Evolutionary conservation across 2,888 invertebrate species (phyloP).

Genomic region (Lepidochitona cinerea): DNA sequence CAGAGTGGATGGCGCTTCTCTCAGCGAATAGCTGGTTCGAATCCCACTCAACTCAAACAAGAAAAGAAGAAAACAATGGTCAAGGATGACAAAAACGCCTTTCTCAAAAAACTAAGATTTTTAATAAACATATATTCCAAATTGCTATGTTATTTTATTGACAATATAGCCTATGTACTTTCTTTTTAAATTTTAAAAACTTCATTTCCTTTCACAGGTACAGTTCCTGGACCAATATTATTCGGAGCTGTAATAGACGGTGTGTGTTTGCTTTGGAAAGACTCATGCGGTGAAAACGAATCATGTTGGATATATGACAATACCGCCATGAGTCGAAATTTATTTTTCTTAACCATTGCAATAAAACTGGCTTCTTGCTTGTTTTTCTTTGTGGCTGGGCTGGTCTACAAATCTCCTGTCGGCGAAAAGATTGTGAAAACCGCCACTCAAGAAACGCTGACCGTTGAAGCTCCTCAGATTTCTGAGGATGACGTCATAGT

Average conservation of each 20-base stretch:
- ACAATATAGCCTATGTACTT: too few species aligned
- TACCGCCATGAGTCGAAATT: not conserved
- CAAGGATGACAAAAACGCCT: too few species aligned
- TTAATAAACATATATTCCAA: too few species aligned
- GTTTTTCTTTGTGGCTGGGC: not conserved
- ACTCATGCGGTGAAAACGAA: not conserved
- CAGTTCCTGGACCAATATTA: not conserved
- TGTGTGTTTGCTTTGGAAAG: not conserved
- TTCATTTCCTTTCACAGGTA: not conserved
- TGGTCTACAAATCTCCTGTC: not conserved
- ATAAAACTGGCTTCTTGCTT: not conserved
- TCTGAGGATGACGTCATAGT: too few species aligned
- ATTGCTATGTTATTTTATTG: too few species aligned
- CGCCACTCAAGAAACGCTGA: not conserved
- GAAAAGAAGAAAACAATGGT: too few species aligned
- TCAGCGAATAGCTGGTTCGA: too few species aligned
- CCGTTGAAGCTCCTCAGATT: too few species aligned
- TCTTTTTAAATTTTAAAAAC: too few species aligned
- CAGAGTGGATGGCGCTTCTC: too few species aligned
- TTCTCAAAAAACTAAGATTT: too few species aligned
- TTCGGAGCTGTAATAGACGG: conserved; percentile 7
- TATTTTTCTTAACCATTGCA: not conserved
- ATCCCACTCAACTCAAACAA: too few species aligned
- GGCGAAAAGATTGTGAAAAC: not conserved
- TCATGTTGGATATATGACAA: conserved; percentile 4